Base-by-base conservation (phyloP, 2,113 vertebrate genomes). In the Rynchops niger region DNA sequence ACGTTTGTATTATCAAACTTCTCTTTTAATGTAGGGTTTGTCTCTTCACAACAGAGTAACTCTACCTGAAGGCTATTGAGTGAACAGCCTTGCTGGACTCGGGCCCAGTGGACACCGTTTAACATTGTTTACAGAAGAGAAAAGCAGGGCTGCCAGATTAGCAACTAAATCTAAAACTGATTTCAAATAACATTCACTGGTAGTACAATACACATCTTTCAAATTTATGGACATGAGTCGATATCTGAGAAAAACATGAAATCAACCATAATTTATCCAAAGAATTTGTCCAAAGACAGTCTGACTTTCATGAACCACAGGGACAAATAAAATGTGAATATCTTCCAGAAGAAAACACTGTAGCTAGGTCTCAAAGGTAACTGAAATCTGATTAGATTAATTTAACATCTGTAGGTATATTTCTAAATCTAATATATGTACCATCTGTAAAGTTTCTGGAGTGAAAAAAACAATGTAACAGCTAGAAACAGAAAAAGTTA, bases 401-500 rank as follows among this genome's bases (percentile, higher is more conserved):
- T 86, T 82, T 78, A 81, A 81, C 92, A 95, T 73, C 88, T 97
- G 42, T 63, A 86, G 42, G 6, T 79, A 20, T 32, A 58, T 83
- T 93, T 90, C 82, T 94, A 73, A 94, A 92, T 83, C 53, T 67
- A 81, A 90, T 78, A 86, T 43, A 55, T 15, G 78, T 36, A 50
- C 26, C 67, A 94, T 50, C 49, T 90, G 82, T 53, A 82, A 88
- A 71, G 12, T 12, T 77, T 56, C 50, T 77, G 59, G 32, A 73
- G 34, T 73, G 36, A 53, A 86, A 80, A 94, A 47, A 9, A 3
- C 13, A 69, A 42, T 0, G 0, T 73, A 76, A 88, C n/a, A 66
- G 8, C 25, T 67, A 76, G 58, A 91, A 47, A 82, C 43, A 87
- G 43, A 59, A 83, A 73, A 92, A 93, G 21, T 2, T 27, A 30